Percentiles rank a stretch among this genome's conserved stretches.
Conservation (phyloP, 2,888 invertebrate genomes). For the Megaustenia siamemsis region DNA sequence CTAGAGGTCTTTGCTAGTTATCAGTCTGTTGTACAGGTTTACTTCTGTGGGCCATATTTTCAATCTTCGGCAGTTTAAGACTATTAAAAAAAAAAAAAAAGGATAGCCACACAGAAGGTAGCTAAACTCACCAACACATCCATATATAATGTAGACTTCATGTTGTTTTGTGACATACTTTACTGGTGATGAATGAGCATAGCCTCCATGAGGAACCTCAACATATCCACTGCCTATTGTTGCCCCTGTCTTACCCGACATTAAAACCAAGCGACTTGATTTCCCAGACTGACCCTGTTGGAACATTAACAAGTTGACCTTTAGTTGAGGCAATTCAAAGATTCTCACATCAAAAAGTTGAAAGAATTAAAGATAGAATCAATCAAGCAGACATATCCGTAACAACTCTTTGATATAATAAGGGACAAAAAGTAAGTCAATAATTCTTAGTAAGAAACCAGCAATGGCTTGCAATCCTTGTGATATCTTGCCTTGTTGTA, state of each 20-base stretch:
- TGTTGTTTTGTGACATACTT: constrained; percentile 68
- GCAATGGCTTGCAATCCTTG: too few relatives aligned
- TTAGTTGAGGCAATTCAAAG: neutral
- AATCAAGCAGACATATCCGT: too few relatives aligned
- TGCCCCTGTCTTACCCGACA: constrained; percentile 75
- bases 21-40: too few relatives aligned
- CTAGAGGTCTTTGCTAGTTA: too few relatives aligned
- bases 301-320: neutral
- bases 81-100: too few relatives aligned
- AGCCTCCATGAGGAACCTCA: constrained; percentile 70
- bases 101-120: too few relatives aligned
- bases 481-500: too few relatives aligned
- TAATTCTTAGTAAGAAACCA: too few relatives aligned
- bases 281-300: constrained; percentile 66
- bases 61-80: too few relatives aligned
- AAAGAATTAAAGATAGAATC: neutral
- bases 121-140: constrained; percentile 76
- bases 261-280: constrained; percentile 73
- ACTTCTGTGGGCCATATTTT: too few relatives aligned
- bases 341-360: neutral
- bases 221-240: constrained; percentile 70
- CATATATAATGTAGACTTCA: constrained; percentile 74
- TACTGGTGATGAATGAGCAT: constrained; percentile 77
- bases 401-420: too few relatives aligned
- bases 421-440: too few relatives aligned